Base-by-base conservation (phyloP, 2,113 vertebrate species). In the Apodemus sylvaticus region DNA sequence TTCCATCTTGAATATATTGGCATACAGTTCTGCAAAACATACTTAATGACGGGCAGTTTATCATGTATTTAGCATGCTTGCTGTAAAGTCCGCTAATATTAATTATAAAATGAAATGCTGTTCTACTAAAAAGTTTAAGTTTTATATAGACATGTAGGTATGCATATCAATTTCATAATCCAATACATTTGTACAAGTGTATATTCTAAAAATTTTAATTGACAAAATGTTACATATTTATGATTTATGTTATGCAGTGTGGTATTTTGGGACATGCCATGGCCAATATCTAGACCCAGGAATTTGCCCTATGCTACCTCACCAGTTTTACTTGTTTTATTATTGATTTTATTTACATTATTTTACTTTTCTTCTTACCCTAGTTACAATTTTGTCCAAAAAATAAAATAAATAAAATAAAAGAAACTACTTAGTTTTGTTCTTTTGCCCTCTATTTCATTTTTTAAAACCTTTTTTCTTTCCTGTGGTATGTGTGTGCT, bases 1-100 rank as follows among this genome's bases (percentile, higher is more conserved):
- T 76, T 55, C 10, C 26, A 89, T 68, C 70, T 79, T 93, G 17
- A 90, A 94, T 82, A 83, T 93, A 89, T 60, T 81, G 31, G 60
- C 22, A 86, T 76, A 82, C 31, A 60, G 39, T 51, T 29, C 2
- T 85, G 68, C 58, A 81, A 51, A 24, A 87, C 42, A 17, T 10
- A 90, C 90, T 91, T 90, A 79, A 64, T 71, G 19, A 95, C 48
- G 70, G 19, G 11, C 16, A 91, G 48, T 26, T 71, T 68, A 60
- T 89, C 31, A 6, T 26, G 90, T 5, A 90, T 68, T 70, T 73
- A 73, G 4, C 39, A 13, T 79, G 7, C 51, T 74, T 94, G 29
- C 22, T 90, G 78, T 16, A 94, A 77, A 73, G 64, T 82, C 76
- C 13, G 17, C 20, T 93, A 36, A 78, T 86, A 39, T 12, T 79